Conservation (phyloP, 2,888 invertebrate genomes). For the Calliopum simillimum region DNA sequence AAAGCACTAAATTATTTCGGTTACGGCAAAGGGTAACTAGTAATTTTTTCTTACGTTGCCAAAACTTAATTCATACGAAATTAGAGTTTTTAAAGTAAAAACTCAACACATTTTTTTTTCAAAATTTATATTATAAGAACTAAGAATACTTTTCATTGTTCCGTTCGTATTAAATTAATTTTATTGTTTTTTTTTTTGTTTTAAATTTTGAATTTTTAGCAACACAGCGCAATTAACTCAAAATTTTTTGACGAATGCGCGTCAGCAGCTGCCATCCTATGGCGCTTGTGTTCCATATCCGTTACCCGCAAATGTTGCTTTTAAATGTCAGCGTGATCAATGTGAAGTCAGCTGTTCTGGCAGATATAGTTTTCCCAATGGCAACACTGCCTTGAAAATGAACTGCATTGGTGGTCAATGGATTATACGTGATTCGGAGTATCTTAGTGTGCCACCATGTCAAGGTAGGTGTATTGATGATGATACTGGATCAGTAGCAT, state of each 20-base stretch:
- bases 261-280: conserved; percentile 48
- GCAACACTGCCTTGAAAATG: conserved; percentile 51
- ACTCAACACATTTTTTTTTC: too few relatives aligned
- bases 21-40: conserved; percentile 49
- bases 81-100: too few relatives aligned
- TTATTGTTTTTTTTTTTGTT: too few relatives aligned
- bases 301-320: conserved; percentile 55
- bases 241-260: conserved; percentile 53
- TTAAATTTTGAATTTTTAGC: too few relatives aligned
- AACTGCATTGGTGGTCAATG: conserved; percentile 59
- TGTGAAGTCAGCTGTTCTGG: conserved; percentile 57
- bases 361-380: conserved; percentile 57
- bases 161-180: too few relatives aligned
- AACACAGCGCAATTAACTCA: conserved; percentile 33
- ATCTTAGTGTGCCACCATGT: conserved; percentile 71
- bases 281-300: conserved; percentile 52
- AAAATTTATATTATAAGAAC: too few relatives aligned
- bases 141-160: too few relatives aligned
- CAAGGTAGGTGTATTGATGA: conserved; percentile 69
- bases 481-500: background rate
- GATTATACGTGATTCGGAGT: conserved; percentile 59
- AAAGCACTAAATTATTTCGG: conserved; percentile 48
- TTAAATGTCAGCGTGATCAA: conserved; percentile 53
- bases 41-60: background rate
- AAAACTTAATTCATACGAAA: too few relatives aligned